These are phyloP conservation scores for Setophaga petechia DNA, from an alignment of 2,113 vertebrate species.

Conservation along the genomic window DNA sequence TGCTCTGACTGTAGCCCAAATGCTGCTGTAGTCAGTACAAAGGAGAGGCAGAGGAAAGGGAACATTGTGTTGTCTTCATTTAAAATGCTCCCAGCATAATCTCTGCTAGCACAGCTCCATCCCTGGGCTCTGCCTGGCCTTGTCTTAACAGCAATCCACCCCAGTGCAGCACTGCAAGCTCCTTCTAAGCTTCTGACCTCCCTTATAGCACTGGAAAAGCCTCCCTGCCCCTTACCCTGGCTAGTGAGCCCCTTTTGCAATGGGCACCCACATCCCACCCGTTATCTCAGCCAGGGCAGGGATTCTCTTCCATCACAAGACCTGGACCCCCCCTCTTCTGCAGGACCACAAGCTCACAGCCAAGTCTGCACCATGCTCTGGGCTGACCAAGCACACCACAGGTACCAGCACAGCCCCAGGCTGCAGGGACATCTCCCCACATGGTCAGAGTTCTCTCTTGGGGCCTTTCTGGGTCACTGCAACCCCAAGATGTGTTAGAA, in stretches of 20 bases:
- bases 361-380: rapidly evolving
- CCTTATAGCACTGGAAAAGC: background rate
- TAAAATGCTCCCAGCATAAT: background rate
- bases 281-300: rapidly evolving
- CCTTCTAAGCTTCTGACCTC: background rate
- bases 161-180: background rate
- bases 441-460: rapidly evolving
- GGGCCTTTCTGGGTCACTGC: no score
- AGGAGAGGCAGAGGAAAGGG: background rate
- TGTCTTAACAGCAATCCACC: background rate
- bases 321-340: background rate
- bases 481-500: no score
- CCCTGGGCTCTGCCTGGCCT: background rate
- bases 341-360: background rate
- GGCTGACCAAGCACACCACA: background rate
- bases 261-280: background rate
- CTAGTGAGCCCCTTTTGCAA: background rate
- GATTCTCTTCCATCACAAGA: background rate
- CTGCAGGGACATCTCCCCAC: background rate
- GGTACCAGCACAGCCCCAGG: background rate
- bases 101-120: background rate
- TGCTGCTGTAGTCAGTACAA: background rate
- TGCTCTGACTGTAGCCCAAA: background rate
- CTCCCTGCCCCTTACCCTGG: background rate
- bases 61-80: background rate